Percentiles rank a stretch among this genome's conserved stretches.
Conservation (phyloP, 1,140 invertebrate genomes). For the Sinella curviseta region DNA sequence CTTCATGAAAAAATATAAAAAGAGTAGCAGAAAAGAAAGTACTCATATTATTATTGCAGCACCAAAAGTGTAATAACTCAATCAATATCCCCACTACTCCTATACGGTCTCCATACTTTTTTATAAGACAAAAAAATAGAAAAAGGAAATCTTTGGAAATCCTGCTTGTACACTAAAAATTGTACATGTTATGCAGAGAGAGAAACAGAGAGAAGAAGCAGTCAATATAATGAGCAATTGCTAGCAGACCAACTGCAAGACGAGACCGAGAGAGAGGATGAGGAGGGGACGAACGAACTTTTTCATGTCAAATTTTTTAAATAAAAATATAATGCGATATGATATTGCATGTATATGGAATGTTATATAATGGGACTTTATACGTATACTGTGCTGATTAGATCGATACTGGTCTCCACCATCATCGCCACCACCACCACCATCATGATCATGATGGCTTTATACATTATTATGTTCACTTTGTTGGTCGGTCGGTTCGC, state of each 20-base stretch:
- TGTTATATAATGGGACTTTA: not conserved
- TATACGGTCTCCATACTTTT: no score
- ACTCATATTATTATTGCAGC: no score
- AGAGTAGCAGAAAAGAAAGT: no score
- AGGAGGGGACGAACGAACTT: not conserved
- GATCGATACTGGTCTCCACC: constrained; percentile 43
- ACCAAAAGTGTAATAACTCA: no score
- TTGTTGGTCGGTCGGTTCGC: not conserved
- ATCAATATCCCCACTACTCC: no score
- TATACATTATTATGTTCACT: constrained; percentile 5
- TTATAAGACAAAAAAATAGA: no score
- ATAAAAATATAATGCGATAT: constrained; percentile 20
- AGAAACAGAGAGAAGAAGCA: constrained; percentile 23
- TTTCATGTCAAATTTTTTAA: not conserved
- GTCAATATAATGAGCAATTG: not conserved
- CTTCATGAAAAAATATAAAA: no score
- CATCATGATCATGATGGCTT: not conserved
- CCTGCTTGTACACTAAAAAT: not conserved
- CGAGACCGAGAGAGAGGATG: not conserved
- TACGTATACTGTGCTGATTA: constrained; percentile 41
- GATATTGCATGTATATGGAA: not conserved
- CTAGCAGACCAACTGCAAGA: not conserved
- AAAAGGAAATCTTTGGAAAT: no score
- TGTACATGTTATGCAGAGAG: not conserved
- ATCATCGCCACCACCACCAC: not conserved